These are phyloP conservation scores for Pangasius krempfi DNA, from an alignment of 2,797 vertebrate species.

Conservation along the genomic window DNA sequence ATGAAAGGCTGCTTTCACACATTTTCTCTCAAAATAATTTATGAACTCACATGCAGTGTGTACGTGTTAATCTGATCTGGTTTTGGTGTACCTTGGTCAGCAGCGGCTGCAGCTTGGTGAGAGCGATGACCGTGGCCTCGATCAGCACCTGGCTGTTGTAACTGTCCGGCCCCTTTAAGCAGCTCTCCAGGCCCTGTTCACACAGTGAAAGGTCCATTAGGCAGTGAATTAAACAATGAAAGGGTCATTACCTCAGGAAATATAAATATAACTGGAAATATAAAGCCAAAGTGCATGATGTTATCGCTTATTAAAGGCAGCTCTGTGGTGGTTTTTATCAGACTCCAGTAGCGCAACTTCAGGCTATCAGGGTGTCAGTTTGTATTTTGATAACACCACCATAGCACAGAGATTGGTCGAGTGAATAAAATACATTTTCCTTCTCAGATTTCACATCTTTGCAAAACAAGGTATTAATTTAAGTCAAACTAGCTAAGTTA, in stretches of 20 bases:
- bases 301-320: neutral
- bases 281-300: neutral
- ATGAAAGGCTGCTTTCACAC: neutral
- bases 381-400: neutral
- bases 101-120: slow-evolving; percentile 96
- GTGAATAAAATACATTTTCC: neutral
- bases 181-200: slow-evolving; percentile 92
- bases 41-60: neutral
- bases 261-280: neutral
- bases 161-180: slow-evolving; percentile 96
- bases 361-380: too few relatives aligned
- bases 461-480: neutral
- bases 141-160: slow-evolving; percentile 98
- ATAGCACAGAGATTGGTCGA: neutral
- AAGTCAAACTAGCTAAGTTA: neutral
- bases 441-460: neutral
- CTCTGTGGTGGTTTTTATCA: neutral
- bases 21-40: neutral
- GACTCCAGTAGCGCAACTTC: neutral
- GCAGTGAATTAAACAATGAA: neutral
- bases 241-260: too few relatives aligned
- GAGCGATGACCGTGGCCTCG: slow-evolving; percentile 95
- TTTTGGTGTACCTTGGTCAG: slow-evolving; percentile 86
- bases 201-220: slow-evolving; percentile 34
- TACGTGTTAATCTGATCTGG: neutral